A percentile compares a stretch with the other conserved stretches of the same genome.
phyloP scores from a whole-genome alignment of 1,140 invertebrate species.

The Brachionus paranguensis region DNA sequence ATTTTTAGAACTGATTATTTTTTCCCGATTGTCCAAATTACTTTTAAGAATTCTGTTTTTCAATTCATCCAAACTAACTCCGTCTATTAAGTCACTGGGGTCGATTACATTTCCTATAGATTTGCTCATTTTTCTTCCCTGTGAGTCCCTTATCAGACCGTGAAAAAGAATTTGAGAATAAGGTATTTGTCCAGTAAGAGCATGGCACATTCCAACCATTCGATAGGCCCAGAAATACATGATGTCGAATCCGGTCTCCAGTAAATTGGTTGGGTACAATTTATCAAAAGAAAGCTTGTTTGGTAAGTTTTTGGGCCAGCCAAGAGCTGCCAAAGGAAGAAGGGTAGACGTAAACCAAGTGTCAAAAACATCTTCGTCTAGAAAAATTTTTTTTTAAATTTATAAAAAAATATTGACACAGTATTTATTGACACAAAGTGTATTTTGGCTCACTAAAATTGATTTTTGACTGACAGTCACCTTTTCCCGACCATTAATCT shows the following conservation, averaged over 20 bases:
- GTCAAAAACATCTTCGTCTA: conserved; percentile 55
- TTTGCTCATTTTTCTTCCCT: conserved; percentile 56
- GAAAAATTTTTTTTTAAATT: neutral
- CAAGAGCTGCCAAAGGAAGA: conserved; percentile 49
- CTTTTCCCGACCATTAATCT: too few species aligned
- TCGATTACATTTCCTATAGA: conserved; percentile 56
- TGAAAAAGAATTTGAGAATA: conserved; percentile 45
- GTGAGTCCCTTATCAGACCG: conserved; percentile 52
- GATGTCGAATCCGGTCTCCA: conserved; percentile 56
- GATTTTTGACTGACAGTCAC: too few species aligned
- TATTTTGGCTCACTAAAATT: too few species aligned
- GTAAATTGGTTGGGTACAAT: conserved; percentile 74
- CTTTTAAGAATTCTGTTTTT: neutral
- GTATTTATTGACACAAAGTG: too few species aligned
- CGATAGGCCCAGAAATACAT: conserved; percentile 57
- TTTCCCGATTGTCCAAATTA: conserved; percentile 82
- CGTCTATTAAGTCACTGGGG: conserved; percentile 81
- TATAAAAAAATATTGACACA: too few species aligned
- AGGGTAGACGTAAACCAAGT: conserved; percentile 57
- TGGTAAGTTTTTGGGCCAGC: conserved; percentile 42
- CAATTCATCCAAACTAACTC: conserved; percentile 68
- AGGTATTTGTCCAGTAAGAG: conserved; percentile 41
- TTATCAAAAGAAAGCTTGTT: conserved; percentile 58
- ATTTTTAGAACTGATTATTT: conserved; percentile 67
- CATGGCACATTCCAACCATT: conserved; percentile 53